A percentile compares a stretch with the other conserved stretches of the same genome.
Evolutionary conservation across 2,888 invertebrate species (phyloP).

Genomic region (Netelia fuscicornis): DNA sequence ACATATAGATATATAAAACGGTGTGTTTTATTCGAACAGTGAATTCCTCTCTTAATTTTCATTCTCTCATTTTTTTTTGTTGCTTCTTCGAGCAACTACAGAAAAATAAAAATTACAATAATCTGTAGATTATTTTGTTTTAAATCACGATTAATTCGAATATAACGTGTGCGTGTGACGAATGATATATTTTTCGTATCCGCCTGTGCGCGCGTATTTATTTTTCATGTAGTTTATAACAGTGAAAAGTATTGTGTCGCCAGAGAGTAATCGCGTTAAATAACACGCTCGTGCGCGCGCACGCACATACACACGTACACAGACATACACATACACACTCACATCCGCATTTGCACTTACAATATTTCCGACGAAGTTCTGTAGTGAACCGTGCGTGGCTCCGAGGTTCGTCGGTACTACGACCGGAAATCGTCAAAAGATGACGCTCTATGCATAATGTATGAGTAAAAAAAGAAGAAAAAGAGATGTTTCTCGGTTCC

Average conservation of each 20-base stretch:
- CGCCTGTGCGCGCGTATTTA: conserved; percentile 1
- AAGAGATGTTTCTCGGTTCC: conserved; percentile 39
- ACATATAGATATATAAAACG: conserved; percentile 67
- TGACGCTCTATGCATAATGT: conserved; percentile 44
- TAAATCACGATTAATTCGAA: conserved; percentile 14
- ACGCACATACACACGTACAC: neutral
- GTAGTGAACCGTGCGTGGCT: neutral
- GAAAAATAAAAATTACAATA: conserved; percentile 62
- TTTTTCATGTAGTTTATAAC: conserved; percentile 9
- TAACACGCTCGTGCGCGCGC: neutral
- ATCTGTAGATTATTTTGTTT: conserved; percentile 6
- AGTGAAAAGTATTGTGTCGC: neutral
- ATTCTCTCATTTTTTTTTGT: conserved; percentile 23
- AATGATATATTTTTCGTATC: conserved; percentile 32
- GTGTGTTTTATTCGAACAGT: conserved; percentile 66
- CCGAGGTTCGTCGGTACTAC: conserved; percentile 2
- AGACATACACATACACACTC: conserved; percentile 14
- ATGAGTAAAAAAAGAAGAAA: conserved; percentile 28
- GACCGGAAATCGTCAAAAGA: conserved; percentile 52
- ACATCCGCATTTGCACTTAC: conserved; percentile 9
- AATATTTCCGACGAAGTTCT: conserved; percentile 22
- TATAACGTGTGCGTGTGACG: conserved; percentile 28
- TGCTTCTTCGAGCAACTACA: conserved; percentile 25
- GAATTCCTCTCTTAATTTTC: conserved; percentile 58
- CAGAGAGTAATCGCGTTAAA: neutral